Conservation (phyloP, 2,113 vertebrate genomes). For the Odobenus rosmarus region DNA sequence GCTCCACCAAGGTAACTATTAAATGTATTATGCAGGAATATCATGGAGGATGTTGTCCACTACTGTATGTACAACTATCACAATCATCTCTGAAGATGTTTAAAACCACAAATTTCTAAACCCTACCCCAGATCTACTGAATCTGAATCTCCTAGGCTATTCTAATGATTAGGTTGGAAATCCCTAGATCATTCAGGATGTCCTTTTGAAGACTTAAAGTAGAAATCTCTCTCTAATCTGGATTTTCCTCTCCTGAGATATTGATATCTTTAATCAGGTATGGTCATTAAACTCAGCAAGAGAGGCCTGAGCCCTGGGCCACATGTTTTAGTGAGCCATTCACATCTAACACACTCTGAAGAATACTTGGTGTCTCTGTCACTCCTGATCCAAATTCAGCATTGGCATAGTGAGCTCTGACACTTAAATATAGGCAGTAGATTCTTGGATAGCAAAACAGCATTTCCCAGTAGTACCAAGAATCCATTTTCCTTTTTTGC, state of each 20-base stretch:
- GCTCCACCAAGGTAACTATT: background rate
- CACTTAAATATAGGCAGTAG: background rate
- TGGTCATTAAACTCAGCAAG: background rate
- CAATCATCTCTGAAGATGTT: background rate
- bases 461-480: background rate
- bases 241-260: background rate
- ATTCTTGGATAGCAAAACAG: background rate
- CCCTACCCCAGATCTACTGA: background rate
- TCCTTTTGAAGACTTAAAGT: background rate
- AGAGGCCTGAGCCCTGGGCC: background rate
- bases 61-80: background rate
- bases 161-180: background rate
- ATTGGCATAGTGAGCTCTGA: background rate
- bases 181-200: background rate
- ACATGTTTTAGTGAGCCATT: fast-evolving
- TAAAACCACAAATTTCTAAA: background rate
- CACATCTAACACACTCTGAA: background rate
- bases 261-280: background rate
- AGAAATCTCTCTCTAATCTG: background rate
- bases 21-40: background rate
- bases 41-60: background rate
- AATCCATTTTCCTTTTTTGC: background rate
- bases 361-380: background rate
- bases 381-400: background rate
- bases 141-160: background rate